Conservation (phyloP, 2,888 invertebrate species). For the Maniola hyperantus region DNA sequence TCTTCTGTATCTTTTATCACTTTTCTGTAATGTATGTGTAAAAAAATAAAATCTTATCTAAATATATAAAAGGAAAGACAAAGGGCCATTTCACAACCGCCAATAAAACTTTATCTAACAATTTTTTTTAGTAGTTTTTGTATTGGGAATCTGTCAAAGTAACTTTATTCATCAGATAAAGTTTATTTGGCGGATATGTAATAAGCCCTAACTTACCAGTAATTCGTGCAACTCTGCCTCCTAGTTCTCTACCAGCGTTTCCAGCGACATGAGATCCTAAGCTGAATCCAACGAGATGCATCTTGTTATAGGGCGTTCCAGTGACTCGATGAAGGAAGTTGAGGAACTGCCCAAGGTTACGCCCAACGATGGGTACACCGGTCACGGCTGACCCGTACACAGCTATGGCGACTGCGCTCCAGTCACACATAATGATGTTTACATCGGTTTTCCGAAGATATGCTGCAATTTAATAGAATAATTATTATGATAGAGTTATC, state of each 20-base stretch:
- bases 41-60: too few relatives aligned
- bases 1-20: too few relatives aligned
- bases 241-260: constrained; percentile 57
- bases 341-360: constrained; percentile 51
- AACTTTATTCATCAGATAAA: too few relatives aligned
- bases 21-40: too few relatives aligned
- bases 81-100: too few relatives aligned
- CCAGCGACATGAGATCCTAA: constrained; percentile 73
- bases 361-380: constrained; percentile 53
- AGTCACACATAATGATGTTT: constrained; percentile 60
- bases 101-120: too few relatives aligned
- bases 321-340: constrained; percentile 37
- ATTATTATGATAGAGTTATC: background rate
- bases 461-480: constrained; percentile 45
- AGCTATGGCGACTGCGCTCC: constrained; percentile 50
- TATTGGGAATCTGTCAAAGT: too few relatives aligned
- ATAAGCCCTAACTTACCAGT: constrained; percentile 55
- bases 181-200: too few relatives aligned
- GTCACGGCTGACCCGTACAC: constrained; percentile 50
- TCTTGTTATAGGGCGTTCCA: constrained; percentile 47
- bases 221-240: constrained; percentile 54
- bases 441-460: constrained; percentile 46
- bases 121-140: too few relatives aligned
- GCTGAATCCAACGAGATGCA: constrained; percentile 72
- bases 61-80: too few relatives aligned